Evolutionary conservation across 2,113 vertebrate genomes (phyloP).

Genomic region (Oxyura jamaicensis): DNA sequence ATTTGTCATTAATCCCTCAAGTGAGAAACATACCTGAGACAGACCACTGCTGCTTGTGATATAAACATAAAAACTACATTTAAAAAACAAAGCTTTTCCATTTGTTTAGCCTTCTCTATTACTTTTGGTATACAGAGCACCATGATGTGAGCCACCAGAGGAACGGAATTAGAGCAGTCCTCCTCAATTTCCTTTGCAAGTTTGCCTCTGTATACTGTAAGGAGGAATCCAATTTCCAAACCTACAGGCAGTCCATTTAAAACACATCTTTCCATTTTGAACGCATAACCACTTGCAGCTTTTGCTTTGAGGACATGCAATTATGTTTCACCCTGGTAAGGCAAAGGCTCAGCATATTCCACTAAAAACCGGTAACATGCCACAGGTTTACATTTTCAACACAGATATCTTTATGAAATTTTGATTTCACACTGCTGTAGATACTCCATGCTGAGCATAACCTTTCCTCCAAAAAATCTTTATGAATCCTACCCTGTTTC

Average conservation of each 20-base stretch:
- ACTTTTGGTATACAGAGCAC: background rate
- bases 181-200: background rate
- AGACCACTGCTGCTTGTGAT: background rate
- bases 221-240: slow-evolving; percentile 51
- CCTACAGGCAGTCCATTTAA: slow-evolving; percentile 36
- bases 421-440: background rate
- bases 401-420: background rate
- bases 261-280: slow-evolving; percentile 28
- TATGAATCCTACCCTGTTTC: background rate
- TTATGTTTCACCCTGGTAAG: background rate
- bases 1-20: background rate
- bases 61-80: background rate
- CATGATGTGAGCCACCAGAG: background rate
- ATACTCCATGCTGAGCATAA: background rate
- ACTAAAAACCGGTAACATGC: background rate
- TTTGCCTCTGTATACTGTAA: background rate
- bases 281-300: background rate
- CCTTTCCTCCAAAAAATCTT: background rate
- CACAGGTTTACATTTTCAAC: background rate
- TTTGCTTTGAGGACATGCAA: background rate
- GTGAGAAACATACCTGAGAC: background rate
- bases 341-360: slow-evolving; percentile 10
- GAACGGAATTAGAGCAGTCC: background rate
- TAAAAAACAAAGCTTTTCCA: background rate
- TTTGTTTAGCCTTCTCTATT: background rate